Evolutionary conservation across 2,113 vertebrate species (phyloP), one percentile per base, ranked within the genome.

Genomic region (Hypocryptadius cinnamomeus): DNA sequence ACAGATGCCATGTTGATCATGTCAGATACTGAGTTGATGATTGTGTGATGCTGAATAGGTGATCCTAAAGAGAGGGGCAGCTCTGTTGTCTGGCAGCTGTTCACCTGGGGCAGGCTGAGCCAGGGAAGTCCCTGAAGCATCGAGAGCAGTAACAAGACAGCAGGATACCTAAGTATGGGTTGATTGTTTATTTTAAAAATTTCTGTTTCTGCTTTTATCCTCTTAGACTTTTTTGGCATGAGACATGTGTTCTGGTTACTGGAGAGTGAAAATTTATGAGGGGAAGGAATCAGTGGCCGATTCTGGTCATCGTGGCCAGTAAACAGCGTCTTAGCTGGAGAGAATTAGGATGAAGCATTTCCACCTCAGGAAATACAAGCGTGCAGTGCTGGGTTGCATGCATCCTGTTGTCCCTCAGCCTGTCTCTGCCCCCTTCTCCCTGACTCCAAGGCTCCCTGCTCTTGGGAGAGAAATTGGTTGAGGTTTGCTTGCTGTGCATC

Each of bases 351-450:
- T 2, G 37, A 84, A 66, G 64, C 31, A 25, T 61, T 95, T 69
- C 69, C 64, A 51, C 59, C 60, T 73, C 17, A 23, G 37, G 40
- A 72, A 74, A 84, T 40, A 40, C 37, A 31, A 24, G 31, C 1
- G 16, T 40, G 64, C 69, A 24, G 54, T 57, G 69, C 64, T 63
- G 87, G 50, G 22, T 50, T 71, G 50, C 42, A 50, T 63, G 64
- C 0, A 1, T 78, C 85, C 48, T 0, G 2, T n/a, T 87, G 60
- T 51, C 40, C 60, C 47, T 89, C 11, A 14, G 40, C 1, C 4
- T 65, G 28, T 78, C 31, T 78, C 61, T 74, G 33, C 10, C 22
- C 45, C 17, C 40, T 56, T 74, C 25, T 79, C 27, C 56, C 69
- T 30, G 30, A 21, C 69, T 56, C 40, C 0, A 0, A 61, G 70